Conservation (phyloP, 2,797 vertebrate species). For the Anabacerthia variegaticeps region DNA sequence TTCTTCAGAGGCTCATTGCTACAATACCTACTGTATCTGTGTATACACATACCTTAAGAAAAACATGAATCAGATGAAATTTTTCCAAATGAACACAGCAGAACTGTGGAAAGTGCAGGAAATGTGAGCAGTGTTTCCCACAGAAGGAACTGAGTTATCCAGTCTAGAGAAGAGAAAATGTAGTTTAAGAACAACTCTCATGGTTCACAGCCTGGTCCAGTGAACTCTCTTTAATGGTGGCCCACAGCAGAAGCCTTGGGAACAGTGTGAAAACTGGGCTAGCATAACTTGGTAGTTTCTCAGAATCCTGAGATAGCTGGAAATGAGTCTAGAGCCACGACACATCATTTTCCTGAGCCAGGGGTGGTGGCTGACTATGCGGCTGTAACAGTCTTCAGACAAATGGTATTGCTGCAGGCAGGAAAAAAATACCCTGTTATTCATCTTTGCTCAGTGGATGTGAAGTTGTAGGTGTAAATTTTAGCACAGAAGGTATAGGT, state of each 20-base stretch:
- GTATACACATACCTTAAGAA: background rate
- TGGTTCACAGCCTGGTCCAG: background rate
- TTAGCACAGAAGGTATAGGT: background rate
- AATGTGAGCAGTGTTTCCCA: rapidly evolving
- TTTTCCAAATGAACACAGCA: background rate
- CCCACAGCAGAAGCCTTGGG: background rate
- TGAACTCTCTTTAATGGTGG: background rate
- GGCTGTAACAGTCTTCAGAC: background rate
- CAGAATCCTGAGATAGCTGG: background rate
- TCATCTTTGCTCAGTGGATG: background rate
- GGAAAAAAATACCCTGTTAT: background rate
- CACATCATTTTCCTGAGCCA: background rate
- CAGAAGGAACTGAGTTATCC: background rate
- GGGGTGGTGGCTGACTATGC: background rate
- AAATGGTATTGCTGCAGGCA: background rate
- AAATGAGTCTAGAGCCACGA: background rate
- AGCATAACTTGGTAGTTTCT: background rate
- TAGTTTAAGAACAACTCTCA: background rate
- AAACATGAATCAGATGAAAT: background rate
- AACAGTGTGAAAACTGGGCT: background rate
- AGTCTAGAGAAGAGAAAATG: background rate
- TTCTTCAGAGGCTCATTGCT: no score
- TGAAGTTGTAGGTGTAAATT: background rate
- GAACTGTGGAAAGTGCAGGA: background rate
- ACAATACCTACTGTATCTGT: background rate